A percentile compares a stretch with the other conserved stretches of the same genome.
Evolutionary conservation across 2,113 vertebrate genomes (phyloP).

Genomic region (Saccopteryx leptura): DNA sequence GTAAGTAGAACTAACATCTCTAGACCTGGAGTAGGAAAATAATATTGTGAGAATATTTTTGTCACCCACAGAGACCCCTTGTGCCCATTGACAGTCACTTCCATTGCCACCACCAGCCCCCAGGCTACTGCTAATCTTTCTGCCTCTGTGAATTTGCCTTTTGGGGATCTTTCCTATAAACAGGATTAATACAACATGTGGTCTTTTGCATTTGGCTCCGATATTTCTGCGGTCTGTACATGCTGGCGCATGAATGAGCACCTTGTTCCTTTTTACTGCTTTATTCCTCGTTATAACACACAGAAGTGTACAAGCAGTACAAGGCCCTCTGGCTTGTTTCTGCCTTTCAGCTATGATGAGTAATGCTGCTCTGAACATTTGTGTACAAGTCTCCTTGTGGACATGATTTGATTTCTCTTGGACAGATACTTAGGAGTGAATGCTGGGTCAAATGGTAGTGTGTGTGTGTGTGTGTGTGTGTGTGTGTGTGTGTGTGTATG

Average conservation of each 20-base stretch:
- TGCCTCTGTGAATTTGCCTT: neutral
- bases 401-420: slow-evolving; percentile 3
- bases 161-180: neutral
- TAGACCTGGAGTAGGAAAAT: neutral
- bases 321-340: neutral
- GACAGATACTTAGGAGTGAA: neutral
- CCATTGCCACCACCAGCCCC: neutral
- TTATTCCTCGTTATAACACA: neutral
- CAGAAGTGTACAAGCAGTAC: neutral
- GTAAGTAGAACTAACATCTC: neutral
- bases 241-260: too few relatives aligned
- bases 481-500: too few relatives aligned
- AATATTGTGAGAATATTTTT: neutral
- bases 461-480: too few relatives aligned
- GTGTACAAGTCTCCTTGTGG: neutral
- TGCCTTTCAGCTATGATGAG: neutral
- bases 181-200: too few relatives aligned
- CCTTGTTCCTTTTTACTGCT: neutral
- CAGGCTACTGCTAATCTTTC: neutral
- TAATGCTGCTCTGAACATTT: neutral
- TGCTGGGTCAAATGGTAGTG: neutral
- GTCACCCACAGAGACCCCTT: neutral
- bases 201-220: neutral
- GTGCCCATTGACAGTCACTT: neutral
- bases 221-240: neutral